phyloP scores from a whole-genome alignment of 2,113 vertebrate species.

The Mandrillus leucophaeus region DNA sequence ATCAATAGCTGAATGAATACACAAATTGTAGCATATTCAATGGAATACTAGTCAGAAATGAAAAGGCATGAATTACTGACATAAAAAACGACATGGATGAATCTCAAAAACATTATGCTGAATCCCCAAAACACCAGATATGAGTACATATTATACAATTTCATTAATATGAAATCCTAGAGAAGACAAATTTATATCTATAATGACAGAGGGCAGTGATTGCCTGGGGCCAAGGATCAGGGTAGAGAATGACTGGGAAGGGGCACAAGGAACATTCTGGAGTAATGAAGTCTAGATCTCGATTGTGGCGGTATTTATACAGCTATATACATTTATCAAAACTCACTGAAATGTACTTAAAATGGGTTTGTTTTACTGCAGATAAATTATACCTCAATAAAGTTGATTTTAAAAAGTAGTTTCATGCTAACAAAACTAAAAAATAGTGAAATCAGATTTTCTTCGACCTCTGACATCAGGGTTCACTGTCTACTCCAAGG shows the following conservation, averaged over 20 bases:
- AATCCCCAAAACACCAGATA: not conserved
- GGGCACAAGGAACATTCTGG: not conserved
- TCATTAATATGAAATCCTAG: not conserved
- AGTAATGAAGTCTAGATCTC: not conserved
- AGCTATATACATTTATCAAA: not conserved
- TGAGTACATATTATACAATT: not conserved
- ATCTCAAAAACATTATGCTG: not conserved
- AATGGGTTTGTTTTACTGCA: not conserved
- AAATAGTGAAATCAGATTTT: not conserved
- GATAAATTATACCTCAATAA: not conserved
- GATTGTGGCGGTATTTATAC: not conserved
- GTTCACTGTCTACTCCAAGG: not conserved
- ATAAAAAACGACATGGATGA: not conserved
- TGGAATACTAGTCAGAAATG: not conserved
- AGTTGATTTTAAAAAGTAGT: not conserved
- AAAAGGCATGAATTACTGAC: not conserved
- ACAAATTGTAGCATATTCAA: not conserved
- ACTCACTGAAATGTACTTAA: not conserved
- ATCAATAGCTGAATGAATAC: not conserved
- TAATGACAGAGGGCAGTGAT: not conserved
- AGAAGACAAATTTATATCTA: not conserved
- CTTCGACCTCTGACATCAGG: not conserved
- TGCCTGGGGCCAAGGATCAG: not conserved
- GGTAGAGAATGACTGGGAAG: not conserved
- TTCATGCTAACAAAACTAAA: not conserved